These are phyloP conservation scores for Leptodirus hochenwartii DNA, from an alignment of 2,888 invertebrate genomes.

Conservation along the genomic window DNA sequence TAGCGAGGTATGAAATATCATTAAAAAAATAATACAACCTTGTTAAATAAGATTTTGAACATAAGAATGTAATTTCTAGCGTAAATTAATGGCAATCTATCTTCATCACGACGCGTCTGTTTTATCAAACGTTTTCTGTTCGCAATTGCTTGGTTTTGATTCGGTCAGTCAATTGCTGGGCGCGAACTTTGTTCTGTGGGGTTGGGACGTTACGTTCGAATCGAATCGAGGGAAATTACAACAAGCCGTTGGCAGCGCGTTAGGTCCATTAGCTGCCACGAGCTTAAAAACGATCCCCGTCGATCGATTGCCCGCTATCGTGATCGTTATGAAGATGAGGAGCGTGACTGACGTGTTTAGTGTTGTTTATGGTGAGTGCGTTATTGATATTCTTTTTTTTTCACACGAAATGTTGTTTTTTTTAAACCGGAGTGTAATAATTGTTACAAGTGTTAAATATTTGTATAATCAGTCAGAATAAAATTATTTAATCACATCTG, in stretches of 20 bases:
- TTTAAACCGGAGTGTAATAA: no score
- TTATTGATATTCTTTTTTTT: neutral
- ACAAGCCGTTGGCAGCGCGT: slow-evolving; percentile 51
- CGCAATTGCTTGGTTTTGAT: slow-evolving; percentile 81
- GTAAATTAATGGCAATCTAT: slow-evolving; percentile 86
- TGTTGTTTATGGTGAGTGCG: slow-evolving; percentile 60
- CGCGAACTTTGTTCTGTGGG: slow-evolving; percentile 84
- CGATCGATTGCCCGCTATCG: slow-evolving; percentile 73
- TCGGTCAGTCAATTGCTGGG: slow-evolving; percentile 77
- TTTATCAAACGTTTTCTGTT: slow-evolving; percentile 92
- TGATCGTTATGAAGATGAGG: slow-evolving; percentile 75
- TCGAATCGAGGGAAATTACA: slow-evolving; percentile 69
- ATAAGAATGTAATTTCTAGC: slow-evolving; percentile 48
- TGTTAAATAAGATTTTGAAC: neutral
- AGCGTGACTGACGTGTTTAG: slow-evolving; percentile 81
- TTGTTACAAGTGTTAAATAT: no score
- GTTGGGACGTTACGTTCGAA: slow-evolving; percentile 90
- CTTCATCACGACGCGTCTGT: slow-evolving; percentile 93
- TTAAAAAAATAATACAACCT: no score
- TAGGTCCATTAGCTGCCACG: slow-evolving; percentile 69
- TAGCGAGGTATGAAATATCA: slow-evolving; percentile 51
- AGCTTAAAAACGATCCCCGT: slow-evolving; percentile 72
- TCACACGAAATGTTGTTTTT: slow-evolving; percentile 2
- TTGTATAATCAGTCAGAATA: neutral
- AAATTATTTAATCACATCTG: no score